Conservation (phyloP, 2,888 invertebrate genomes). For the Sarcophaga variegata region DNA sequence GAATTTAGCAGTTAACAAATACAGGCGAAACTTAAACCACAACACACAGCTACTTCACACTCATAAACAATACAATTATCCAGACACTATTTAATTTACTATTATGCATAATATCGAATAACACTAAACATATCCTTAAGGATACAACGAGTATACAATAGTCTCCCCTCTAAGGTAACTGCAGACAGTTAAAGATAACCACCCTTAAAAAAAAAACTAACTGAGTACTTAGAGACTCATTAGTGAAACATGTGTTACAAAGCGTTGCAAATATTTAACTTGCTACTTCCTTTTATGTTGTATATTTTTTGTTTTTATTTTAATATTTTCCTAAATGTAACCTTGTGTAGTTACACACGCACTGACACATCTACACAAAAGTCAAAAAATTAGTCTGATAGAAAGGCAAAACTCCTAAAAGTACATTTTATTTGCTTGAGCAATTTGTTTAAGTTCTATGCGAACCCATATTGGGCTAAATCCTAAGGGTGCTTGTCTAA, state of each 20-base stretch:
- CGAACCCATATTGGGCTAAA: neutral
- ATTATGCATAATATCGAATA: conserved; percentile 79
- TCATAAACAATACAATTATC: conserved; percentile 55
- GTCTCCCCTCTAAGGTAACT: neutral
- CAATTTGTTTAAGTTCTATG: conserved; percentile 59
- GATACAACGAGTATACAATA: neutral
- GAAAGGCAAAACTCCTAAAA: conserved; percentile 34
- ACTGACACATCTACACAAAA: conserved; percentile 11
- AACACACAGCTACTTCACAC: neutral
- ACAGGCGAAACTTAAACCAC: neutral
- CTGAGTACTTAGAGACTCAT: conserved; percentile 68
- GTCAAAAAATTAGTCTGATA: conserved; percentile 62
- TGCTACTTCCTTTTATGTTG: conserved; percentile 26
- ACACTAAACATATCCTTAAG: conserved; percentile 72
- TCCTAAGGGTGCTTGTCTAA: conserved; percentile 32
- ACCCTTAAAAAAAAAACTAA: conserved; percentile 41
- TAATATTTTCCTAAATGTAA: conserved; percentile 42
- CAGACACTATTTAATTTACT: conserved; percentile 78
- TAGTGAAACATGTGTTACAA: conserved; percentile 69
- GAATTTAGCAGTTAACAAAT: conserved; percentile 46
- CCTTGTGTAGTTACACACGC: neutral
- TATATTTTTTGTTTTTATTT: conserved; percentile 5
- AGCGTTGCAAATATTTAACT: conserved; percentile 65
- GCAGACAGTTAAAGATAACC: neutral
- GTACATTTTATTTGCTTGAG: conserved; percentile 43